Evolutionary conservation across 64 coral and sea anemone genomes (phyloP).

Genomic region (Orbicella faveolata): DNA sequence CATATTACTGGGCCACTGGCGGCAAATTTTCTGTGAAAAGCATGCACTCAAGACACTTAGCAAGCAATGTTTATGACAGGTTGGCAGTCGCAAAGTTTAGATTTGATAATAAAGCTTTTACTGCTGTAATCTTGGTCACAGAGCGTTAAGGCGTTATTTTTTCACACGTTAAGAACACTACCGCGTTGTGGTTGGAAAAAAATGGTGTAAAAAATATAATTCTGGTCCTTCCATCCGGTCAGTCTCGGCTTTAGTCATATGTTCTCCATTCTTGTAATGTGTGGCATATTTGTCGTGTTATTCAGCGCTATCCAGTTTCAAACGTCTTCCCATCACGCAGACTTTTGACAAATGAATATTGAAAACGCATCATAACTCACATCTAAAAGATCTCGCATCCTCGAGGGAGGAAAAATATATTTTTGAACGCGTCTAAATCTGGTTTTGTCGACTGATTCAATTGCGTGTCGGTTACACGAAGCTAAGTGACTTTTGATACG

Average conservation of each 20-base stretch:
- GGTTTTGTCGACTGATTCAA: not conserved
- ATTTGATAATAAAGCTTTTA: not conserved
- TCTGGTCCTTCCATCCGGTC: not conserved
- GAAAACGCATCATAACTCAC: too few relatives aligned
- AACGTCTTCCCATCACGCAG: not conserved
- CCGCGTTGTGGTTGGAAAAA: not conserved
- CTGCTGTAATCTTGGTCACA: not conserved
- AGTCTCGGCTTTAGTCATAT: too few relatives aligned
- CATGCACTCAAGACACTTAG: not conserved
- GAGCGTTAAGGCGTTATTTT: not conserved
- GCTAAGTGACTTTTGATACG: not conserved
- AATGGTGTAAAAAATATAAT: not conserved
- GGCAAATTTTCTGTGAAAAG: not conserved
- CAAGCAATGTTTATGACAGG: not conserved
- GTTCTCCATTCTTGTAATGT: not conserved
- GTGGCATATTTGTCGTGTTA: constrained; percentile 1
- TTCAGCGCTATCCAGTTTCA: not conserved
- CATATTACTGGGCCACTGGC: not conserved
- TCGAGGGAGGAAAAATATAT: too few relatives aligned
- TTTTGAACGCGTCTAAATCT: not conserved
- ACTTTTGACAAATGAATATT: not conserved
- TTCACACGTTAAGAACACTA: not conserved
- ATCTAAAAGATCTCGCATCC: too few relatives aligned
- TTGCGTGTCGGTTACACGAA: not conserved
- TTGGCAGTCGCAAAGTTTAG: not conserved